Evolutionary conservation across 2,888 invertebrate species (phyloP).

Genomic region (Meloe dianella): DNA sequence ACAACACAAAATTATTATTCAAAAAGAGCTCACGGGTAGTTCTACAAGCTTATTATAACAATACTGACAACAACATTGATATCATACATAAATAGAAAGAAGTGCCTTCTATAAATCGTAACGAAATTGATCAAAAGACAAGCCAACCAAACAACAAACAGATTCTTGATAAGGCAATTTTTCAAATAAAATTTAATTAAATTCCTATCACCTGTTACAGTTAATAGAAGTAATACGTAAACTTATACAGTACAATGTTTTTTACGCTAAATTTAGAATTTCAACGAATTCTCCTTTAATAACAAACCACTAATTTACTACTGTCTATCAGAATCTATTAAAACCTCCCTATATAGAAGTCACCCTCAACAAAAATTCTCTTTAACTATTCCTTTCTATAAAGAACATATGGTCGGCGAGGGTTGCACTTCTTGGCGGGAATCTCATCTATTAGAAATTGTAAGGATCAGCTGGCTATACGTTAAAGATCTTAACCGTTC

Average conservation of each 20-base stretch:
- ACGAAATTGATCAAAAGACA: background rate
- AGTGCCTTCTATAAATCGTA: slow-evolving; percentile 14
- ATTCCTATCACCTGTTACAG: slow-evolving; percentile 37
- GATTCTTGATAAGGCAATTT: slow-evolving; percentile 35
- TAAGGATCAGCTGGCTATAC: slow-evolving; percentile 43
- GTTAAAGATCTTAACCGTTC: slow-evolving; percentile 42
- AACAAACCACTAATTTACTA: slow-evolving; percentile 21
- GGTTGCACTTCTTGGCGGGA: slow-evolving; percentile 44
- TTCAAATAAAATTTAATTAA: slow-evolving; percentile 39
- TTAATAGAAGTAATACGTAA: background rate
- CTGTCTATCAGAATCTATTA: slow-evolving; percentile 15
- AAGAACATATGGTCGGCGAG: slow-evolving; percentile 41
- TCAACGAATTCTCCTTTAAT: background rate
- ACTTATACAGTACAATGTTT: background rate
- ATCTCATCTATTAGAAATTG: slow-evolving; percentile 35
- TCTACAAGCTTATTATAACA: slow-evolving; percentile 24
- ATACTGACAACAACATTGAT: background rate
- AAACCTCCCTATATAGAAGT: slow-evolving; percentile 12
- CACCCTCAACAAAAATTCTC: slow-evolving; percentile 10
- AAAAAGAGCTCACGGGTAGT: slow-evolving; percentile 25
- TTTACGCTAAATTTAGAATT: background rate
- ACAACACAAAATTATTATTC: slow-evolving; percentile 27
- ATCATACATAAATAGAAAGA: slow-evolving; percentile 13
- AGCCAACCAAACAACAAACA: slow-evolving; percentile 22
- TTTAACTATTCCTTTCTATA: slow-evolving; percentile 23